These are phyloP conservation scores for Tangachromis dhanisi DNA, from an alignment of 2,113 vertebrate genomes.

Conservation along the genomic window DNA sequence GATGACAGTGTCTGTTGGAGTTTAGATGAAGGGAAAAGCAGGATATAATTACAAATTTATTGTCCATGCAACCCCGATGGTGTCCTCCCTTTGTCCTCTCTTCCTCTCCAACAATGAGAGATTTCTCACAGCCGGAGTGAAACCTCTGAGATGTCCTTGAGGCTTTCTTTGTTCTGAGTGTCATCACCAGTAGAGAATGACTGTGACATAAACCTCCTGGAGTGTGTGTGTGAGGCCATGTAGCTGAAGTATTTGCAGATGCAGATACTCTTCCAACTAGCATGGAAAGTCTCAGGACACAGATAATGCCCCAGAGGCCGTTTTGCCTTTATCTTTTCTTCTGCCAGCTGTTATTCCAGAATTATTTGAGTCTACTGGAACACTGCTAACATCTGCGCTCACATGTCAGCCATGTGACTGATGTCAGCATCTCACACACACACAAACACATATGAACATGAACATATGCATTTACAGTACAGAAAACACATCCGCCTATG, in stretches of 20 bases:
- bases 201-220: constrained; percentile 8
- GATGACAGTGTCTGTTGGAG: neutral
- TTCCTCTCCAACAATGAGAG: neutral
- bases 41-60: constrained; percentile 20
- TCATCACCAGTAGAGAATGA: neutral
- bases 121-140: neutral
- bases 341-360: constrained; percentile 32
- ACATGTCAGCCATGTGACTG: constrained; percentile 23
- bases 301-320: neutral
- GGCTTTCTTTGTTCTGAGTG: constrained; percentile 2
- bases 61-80: neutral
- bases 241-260: neutral
- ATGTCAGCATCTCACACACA: constrained; percentile 17
- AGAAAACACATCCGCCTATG: neutral
- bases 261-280: neutral
- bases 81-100: neutral
- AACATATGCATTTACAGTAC: constrained; percentile 13
- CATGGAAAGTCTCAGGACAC: neutral
- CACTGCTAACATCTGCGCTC: constrained; percentile 36
- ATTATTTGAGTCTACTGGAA: constrained; percentile 23
- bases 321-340: constrained; percentile 12
- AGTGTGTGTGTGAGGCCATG: neutral
- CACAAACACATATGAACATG: constrained; percentile 34
- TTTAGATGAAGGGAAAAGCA: neutral
- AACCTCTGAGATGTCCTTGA: constrained; percentile 7